phyloP scores from a whole-genome alignment of 2,113 vertebrate species.

The Rhombomys opimus region DNA sequence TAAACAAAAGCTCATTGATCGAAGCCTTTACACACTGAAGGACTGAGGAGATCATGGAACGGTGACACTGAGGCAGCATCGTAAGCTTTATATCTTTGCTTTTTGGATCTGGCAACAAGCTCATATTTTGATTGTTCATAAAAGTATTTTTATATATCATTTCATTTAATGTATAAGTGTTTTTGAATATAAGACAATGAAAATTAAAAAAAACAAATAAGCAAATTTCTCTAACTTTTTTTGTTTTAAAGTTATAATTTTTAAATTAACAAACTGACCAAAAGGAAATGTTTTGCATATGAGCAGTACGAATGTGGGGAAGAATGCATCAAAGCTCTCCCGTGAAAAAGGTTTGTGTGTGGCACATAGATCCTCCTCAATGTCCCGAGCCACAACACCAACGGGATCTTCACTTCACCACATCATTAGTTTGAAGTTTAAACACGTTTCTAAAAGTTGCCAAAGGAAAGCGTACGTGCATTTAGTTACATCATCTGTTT shows the following conservation, averaged over 20 bases:
- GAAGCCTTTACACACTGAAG: background rate
- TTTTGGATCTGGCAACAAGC: background rate
- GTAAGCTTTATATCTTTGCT: background rate
- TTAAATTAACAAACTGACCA: background rate
- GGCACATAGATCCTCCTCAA: too few species aligned
- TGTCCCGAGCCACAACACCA: background rate
- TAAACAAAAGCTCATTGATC: background rate
- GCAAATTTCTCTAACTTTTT: background rate
- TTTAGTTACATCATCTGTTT: background rate
- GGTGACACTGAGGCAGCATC: background rate
- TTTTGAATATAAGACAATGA: background rate
- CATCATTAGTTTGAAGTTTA: background rate
- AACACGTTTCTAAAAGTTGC: background rate
- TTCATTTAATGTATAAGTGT: background rate
- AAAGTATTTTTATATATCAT: background rate
- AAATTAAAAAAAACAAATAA: background rate
- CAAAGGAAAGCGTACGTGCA: too few species aligned
- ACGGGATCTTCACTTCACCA: background rate
- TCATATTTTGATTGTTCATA: background rate
- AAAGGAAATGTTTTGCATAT: background rate
- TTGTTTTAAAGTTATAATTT: background rate
- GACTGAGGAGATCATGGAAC: background rate
- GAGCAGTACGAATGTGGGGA: background rate
- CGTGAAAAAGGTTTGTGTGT: background rate
- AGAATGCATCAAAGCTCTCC: background rate